A percentile compares a stretch with the other conserved stretches of the same genome.
Conservation (phyloP, 2,113 vertebrate genomes). For the Pedetes capensis region DNA sequence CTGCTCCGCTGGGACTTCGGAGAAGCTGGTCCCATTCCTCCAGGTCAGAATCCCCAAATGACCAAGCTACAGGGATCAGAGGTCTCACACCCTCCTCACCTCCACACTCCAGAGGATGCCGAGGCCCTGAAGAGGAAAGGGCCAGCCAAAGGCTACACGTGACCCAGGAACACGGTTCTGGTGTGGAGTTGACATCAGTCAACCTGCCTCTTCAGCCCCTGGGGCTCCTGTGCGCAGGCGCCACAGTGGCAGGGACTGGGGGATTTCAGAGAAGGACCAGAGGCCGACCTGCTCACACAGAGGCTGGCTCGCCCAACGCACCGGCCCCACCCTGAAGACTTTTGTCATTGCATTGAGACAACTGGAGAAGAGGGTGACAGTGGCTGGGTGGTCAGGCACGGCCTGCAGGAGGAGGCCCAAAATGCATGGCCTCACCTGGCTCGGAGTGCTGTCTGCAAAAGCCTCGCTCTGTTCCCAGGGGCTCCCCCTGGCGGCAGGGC, state of each 20-base stretch:
- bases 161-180: background rate
- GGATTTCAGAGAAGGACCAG: background rate
- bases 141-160: background rate
- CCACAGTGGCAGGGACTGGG: background rate
- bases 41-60: background rate
- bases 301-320: background rate
- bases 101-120: background rate
- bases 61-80: background rate
- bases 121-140: background rate
- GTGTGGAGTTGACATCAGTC: background rate
- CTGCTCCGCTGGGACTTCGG: background rate
- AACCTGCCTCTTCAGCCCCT: background rate
- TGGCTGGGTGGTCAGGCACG: background rate
- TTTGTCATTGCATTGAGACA: no score
- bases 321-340: background rate
- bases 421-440: background rate
- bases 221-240: no score
- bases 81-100: background rate
- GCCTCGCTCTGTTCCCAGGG: background rate
- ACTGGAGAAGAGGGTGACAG: background rate
- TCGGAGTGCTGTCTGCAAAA: no score
- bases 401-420: background rate
- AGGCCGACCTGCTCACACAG: background rate
- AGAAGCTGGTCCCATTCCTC: background rate
- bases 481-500: background rate